Conservation (phyloP, 2,888 invertebrate species). For the Oligia latruncula region DNA sequence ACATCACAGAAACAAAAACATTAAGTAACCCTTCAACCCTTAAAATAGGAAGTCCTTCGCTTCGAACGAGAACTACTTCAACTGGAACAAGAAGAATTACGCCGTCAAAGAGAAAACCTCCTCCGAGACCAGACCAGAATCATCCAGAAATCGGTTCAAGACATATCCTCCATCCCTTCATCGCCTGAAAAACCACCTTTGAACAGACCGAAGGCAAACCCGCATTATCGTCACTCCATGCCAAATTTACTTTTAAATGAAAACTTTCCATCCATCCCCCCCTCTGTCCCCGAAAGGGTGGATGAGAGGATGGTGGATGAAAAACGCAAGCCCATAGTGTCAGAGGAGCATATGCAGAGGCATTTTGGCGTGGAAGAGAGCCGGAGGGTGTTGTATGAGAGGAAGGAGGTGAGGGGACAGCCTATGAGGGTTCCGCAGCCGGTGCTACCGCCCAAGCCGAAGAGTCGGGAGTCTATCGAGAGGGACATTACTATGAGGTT, state of each 20-base stretch:
- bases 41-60: constrained; percentile 92
- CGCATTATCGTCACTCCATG: constrained; percentile 87
- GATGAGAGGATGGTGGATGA: constrained; percentile 79
- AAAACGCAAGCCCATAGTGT: constrained; percentile 85
- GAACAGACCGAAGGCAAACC: constrained; percentile 71
- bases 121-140: constrained; percentile 92
- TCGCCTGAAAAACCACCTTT: constrained; percentile 81
- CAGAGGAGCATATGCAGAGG: constrained; percentile 86
- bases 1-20: neutral
- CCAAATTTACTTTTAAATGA: constrained; percentile 86
- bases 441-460: constrained; percentile 84
- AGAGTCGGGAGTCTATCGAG: constrained; percentile 84
- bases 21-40: constrained; percentile 47
- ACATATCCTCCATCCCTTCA: constrained; percentile 85
- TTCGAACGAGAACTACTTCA: constrained; percentile 95
- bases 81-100: constrained; percentile 94
- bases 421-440: constrained; percentile 71
- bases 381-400: constrained; percentile 82
- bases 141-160: constrained; percentile 91
- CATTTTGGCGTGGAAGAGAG: constrained; percentile 87
- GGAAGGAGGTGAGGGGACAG: constrained; percentile 73
- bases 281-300: constrained; percentile 69
- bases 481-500: constrained; percentile 89
- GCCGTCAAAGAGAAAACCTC: constrained; percentile 93
- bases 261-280: constrained; percentile 72